Base-by-base conservation (phyloP, 2,797 vertebrate species). In the Tachyglossus aculeatus region DNA sequence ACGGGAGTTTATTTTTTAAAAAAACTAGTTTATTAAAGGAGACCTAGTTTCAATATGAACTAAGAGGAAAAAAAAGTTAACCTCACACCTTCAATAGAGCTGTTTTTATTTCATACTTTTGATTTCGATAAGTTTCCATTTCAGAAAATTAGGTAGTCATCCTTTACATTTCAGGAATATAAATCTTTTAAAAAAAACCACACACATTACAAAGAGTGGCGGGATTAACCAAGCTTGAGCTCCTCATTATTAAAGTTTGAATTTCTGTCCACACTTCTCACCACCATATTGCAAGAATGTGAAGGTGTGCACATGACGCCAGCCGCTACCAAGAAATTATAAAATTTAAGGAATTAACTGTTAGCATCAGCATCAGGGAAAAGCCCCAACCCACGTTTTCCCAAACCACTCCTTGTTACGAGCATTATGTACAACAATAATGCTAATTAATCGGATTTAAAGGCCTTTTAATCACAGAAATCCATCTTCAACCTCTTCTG, bases 211-310 rank as follows among this genome's bases (percentile, higher is more conserved):
- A 79, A 86, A 86, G 65, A 61, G 55, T 59, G 65, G 62, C 78
- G 79, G 83, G 71, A 90, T 88, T 82, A 88, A 82, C 73, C 78
- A 84, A 83, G 53, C 83, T 70, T 84, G 81, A 78, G 82, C 77
- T 88, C 84, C 84, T 89, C 89, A 89, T 87, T 86, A 74, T 80
- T 88, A 78, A 50, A 71, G 53, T 77, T 90, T 82, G 60, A 88
- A 88, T 73, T 82, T 68, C 61, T 87, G 81, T 83, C 88, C 86
- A 80, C 64, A 70, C 64, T 71, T 90, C 85, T 89, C 82, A 82
- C 86, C 24, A 0, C 55, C n/a, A 53, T 62, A 60, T 86, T 77
- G 71, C 8, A 12, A 82, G 77, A 84, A 74, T 37, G 62, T 38
- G 75, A 70, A 79, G 74, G 81, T 62, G 7, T 39, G 71, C 86